Evolutionary conservation across 1,140 invertebrate genomes (phyloP).

Genomic region (Copidosoma floridanum): DNA sequence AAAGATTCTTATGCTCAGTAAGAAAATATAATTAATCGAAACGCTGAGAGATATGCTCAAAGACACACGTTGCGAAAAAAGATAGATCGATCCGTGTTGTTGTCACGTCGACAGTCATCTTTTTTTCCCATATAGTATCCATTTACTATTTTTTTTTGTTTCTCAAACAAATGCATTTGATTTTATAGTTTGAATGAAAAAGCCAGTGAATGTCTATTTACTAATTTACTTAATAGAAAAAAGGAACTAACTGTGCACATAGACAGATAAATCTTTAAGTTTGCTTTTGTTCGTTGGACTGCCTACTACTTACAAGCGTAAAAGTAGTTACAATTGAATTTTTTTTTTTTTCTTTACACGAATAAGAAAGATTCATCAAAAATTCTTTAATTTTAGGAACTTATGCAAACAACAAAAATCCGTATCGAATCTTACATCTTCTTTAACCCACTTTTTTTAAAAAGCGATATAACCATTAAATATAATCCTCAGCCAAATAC

Average conservation of each 20-base stretch:
- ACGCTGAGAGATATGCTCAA: conserved; percentile 13
- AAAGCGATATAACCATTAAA: conserved; percentile 16
- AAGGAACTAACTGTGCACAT: conserved; percentile 17
- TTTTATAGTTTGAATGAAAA: conserved; percentile 10
- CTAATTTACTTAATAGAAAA: conserved; percentile 8
- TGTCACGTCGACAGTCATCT: conserved; percentile 2
- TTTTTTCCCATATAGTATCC: conserved; percentile 11
- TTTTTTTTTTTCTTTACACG: neutral
- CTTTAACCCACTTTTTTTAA: no score
- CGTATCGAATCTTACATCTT: neutral
- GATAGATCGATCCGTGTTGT: neutral
- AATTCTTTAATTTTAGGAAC: conserved; percentile 16
- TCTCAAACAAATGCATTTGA: conserved; percentile 22
- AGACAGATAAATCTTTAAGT: conserved; percentile 8
- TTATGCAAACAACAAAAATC: conserved; percentile 16
- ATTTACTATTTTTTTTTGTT: no score
- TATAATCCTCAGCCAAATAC: conserved; percentile 6
- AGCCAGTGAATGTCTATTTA: conserved; percentile 9
- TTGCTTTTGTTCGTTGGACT: conserved; percentile 10
- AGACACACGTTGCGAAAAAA: conserved; percentile 6
- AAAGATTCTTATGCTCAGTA: neutral
- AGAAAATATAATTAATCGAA: conserved; percentile 13
- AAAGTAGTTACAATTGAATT: no score
- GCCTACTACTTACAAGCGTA: conserved; percentile 5
- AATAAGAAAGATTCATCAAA: neutral